A percentile compares a stretch with the other conserved stretches of the same genome.
These are phyloP conservation scores for Rugalucina vietnamica DNA, from an alignment of 2,888 invertebrate species.

Conservation along the genomic window DNA sequence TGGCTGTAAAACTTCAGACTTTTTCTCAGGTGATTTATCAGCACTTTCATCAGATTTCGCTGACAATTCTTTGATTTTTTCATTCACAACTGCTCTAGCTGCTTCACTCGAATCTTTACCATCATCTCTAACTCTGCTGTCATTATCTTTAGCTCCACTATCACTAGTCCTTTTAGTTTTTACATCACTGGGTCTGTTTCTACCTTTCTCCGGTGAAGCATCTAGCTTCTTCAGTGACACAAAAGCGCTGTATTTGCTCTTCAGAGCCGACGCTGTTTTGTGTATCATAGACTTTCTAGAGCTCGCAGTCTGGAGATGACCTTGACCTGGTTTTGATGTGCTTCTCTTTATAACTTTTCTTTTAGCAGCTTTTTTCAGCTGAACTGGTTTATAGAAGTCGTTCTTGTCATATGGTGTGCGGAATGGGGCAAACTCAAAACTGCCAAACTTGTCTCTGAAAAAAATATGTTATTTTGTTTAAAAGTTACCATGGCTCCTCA, in stretches of 20 bases:
- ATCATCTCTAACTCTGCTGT: not conserved
- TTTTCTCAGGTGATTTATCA: not conserved
- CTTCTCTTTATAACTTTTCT: not conserved
- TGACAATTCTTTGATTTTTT: not conserved
- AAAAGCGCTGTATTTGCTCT: constrained; percentile 75
- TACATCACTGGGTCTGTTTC: not conserved
- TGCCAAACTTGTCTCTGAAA: constrained; percentile 87
- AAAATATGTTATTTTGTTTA: too few relatives aligned
- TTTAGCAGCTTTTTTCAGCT: constrained; percentile 32
- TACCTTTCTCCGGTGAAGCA: constrained; percentile 10
- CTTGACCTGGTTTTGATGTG: not conserved
- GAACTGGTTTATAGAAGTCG: constrained; percentile 63
- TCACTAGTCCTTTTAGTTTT: not conserved
- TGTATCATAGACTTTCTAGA: constrained; percentile 52
- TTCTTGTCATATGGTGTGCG: constrained; percentile 87
- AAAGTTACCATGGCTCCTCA: too few relatives aligned
- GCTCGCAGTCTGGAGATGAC: not conserved
- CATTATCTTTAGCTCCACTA: not conserved
- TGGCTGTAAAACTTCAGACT: not conserved
- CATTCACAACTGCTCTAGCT: not conserved
- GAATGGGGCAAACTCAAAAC: constrained; percentile 90
- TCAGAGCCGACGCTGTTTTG: constrained; percentile 78
- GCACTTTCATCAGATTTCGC: not conserved
- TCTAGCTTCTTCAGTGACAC: constrained; percentile 50
- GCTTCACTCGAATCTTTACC: not conserved